Conservation (phyloP, 2,113 vertebrate species). For the Xenopus borealis region DNA sequence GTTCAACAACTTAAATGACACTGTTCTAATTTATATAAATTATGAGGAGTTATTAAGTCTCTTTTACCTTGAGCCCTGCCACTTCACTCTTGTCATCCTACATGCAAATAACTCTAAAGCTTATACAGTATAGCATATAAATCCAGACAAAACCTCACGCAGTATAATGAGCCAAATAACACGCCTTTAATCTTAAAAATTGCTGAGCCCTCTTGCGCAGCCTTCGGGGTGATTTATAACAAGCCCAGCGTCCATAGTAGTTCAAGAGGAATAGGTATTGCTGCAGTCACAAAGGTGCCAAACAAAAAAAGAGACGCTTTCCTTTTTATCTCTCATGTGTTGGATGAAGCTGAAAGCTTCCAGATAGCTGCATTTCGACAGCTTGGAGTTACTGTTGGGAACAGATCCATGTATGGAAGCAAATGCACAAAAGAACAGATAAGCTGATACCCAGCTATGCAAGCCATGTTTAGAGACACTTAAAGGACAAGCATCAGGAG, state of each 20-base stretch:
- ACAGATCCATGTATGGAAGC: slow-evolving; percentile 95
- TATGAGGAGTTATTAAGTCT: no score
- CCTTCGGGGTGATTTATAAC: slow-evolving; percentile 42
- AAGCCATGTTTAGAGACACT: slow-evolving; percentile 88
- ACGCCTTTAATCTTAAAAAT: slow-evolving; percentile 25
- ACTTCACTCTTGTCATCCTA: no score
- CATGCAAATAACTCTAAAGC: no score
- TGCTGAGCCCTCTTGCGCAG: slow-evolving; percentile 45
- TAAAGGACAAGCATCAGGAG: slow-evolving; percentile 72
- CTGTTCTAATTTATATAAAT: no score
- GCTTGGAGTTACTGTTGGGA: slow-evolving; percentile 77
- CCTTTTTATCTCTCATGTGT: slow-evolving; percentile 73
- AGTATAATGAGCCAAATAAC: background rate
- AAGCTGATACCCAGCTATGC: slow-evolving; percentile 83
- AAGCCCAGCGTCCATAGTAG: background rate
- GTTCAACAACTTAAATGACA: no score
- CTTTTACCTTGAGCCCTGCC: no score
- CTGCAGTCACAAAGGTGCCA: slow-evolving; percentile 6
- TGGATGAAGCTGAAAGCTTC: slow-evolving; percentile 73
- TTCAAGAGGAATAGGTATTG: background rate
- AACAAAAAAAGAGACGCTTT: slow-evolving; percentile 47
- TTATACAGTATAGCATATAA: no score
- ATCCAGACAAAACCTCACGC: no score
- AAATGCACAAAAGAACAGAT: slow-evolving; percentile 79
- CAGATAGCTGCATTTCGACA: slow-evolving; percentile 79